These are phyloP conservation scores for Henricia sp. DNA, from an alignment of 53 echinoderm and acorn worm genomes.

Conservation along the genomic window DNA sequence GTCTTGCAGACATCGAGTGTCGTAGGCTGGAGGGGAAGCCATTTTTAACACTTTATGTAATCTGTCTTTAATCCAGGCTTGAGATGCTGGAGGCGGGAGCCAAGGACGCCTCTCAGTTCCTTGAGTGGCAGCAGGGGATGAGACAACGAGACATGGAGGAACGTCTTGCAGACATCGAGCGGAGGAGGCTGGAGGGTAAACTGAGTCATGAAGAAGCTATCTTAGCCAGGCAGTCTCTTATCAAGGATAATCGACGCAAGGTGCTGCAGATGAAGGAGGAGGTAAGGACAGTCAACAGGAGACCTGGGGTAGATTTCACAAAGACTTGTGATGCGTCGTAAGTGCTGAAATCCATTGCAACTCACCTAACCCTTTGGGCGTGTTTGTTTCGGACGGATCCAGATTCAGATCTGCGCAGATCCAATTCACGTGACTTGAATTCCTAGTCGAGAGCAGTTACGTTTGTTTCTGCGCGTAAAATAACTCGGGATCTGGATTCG, in stretches of 20 bases:
- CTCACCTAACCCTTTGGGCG: no score
- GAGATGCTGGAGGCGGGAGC: constrained; percentile 89
- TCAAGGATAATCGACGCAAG: constrained; percentile 92
- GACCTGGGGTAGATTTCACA: no score
- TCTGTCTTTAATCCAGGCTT: no score
- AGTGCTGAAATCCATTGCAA: no score
- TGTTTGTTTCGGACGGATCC: no score
- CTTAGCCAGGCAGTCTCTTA: constrained; percentile 87
- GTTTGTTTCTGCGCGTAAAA: no score
- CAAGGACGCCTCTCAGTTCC: constrained; percentile 91
- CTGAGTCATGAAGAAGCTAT: constrained; percentile 98
- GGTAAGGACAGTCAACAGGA: constrained; percentile 57
- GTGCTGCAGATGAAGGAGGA: constrained; percentile 94
- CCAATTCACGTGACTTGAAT: no score
- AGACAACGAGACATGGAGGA: constrained; percentile 87
- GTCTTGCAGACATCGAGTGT: constrained; percentile 90
- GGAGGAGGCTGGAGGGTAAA: constrained; percentile 90
- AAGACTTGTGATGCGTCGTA: no score
- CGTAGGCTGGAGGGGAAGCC: constrained; percentile 91
- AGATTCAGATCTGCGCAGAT: no score
- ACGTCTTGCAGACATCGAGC: constrained; percentile 89
- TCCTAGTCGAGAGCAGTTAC: no score
- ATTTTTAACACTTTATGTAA: no score
- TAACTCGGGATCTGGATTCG: no score
- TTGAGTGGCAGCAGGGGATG: constrained; percentile 93